Evolutionary conservation across 2,888 invertebrate species (phyloP), one percentile per base, ranked within the genome.

Genomic region (Mesoligia furuncula): DNA sequence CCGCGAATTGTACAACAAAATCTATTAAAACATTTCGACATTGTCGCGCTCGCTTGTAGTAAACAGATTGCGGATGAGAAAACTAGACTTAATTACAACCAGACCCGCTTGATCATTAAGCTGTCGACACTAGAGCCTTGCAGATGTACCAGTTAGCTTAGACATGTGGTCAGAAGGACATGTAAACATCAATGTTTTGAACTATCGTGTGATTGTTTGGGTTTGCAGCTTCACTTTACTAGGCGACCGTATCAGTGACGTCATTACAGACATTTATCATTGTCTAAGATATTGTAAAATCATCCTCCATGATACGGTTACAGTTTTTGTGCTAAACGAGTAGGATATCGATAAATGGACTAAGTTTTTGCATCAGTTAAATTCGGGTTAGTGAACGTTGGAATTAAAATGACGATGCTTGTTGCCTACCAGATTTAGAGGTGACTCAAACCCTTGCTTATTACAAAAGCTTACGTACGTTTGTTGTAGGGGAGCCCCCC

Each of bases 121-220:
- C 91, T 91, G 89, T 95, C 95, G 90, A 88, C 94, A 84, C 87
- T 62, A 73, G 79, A 90, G 77, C 91, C 92, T 92, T 91, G 91
- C 90, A 90, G 86, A 79, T 89, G 87, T 80, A 86, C 81, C 45
- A 73, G 81, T 79, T 86, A 88, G 84, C 70, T 79, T 77, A 83
- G 83, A 90, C 92, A 92, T 91, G 87, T 93, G 92, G 85, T 87
- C 75, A 67, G 85, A 90, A 90, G 87, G 88, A 88, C 88, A 87
- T 80, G 89, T 89, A 93, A 92, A 93, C 90, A 88, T 74, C 59
- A 90, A 83, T 85, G 86, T 87, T 83, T 81, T 86, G 85, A 85
- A 87, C 83, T 80, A 88, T 87, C 93, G 93, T 94, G 93, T 91
- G 94, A 93, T 90, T 93, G 93, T 93, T 93, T 92, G 86, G 91